Base-by-base conservation (phyloP, 2,888 invertebrate genomes). In the Byasa hedistus region DNA sequence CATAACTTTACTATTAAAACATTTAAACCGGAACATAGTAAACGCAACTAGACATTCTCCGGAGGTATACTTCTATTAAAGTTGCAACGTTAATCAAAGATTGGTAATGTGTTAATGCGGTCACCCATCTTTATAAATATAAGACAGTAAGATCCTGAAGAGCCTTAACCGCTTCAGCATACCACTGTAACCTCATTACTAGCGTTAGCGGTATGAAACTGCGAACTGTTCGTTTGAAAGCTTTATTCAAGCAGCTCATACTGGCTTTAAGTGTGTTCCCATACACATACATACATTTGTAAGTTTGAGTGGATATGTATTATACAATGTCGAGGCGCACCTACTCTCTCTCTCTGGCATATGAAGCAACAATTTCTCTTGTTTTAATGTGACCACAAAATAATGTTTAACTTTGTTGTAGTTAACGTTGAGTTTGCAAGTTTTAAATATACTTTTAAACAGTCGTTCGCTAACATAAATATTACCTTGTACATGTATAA, bases 181-280 rank as follows among this genome's bases (percentile, higher is more conserved):
- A 22, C 69, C 24, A 66, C 68, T 44, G 19, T 70, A 32, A 51
- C 68, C 58, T 8, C 67, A 68, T 56, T 60, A 65, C 65, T 60
- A 72, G 65, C 69, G 70, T 75, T 76, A 74, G 73, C 77, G 75
- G 75, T 82, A 81, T 79, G 83, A 82, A 82, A 80, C 83, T 79
- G 81, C 78, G 79, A 79, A 80, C 81, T 76, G 77, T 70, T 60
- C 79, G 70, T 78, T 81, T 81, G 81, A 86, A 83, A 82, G 79
- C 80, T 82, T 80, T 84, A 82, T 85, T 80, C 82, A 74, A 72
- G 71, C 69, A 65, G 65, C 74, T 71, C 69, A 70, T 68, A 72
- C 71, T 48, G 56, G 27, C 55, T 59, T 66, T 56, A 66, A 66
- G 63, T 66, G 61, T 52, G 54, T 59, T 66, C 51, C 59, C 55